These are phyloP conservation scores for Lipophrys pholis DNA, from an alignment of 2,113 vertebrate genomes.

Conservation along the genomic window DNA sequence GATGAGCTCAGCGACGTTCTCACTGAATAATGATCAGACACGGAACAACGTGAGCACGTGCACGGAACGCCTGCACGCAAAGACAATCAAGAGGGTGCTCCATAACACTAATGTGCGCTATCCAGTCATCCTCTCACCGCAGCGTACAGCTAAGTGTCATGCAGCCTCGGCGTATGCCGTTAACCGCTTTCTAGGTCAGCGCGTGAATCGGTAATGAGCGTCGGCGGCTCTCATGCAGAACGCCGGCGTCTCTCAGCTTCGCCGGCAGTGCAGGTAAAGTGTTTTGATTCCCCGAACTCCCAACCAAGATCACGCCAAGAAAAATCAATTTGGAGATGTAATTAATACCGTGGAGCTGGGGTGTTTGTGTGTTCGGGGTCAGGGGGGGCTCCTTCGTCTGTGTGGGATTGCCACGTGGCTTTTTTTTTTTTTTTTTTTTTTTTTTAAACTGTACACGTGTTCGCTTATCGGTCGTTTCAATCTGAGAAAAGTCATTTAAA, in stretches of 20 bases:
- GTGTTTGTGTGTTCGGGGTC: constrained; percentile 35
- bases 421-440: neutral
- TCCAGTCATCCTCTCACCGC: constrained; percentile 42
- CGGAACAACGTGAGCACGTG: neutral
- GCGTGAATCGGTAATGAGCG: constrained; percentile 52
- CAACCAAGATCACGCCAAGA: constrained; percentile 1
- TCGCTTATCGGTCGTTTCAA: neutral
- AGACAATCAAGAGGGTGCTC: constrained; percentile 25
- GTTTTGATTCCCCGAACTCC: constrained; percentile 45
- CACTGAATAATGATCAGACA: constrained; percentile 15
- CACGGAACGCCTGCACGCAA: neutral
- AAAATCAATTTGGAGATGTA: constrained; percentile 17
- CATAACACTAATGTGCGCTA: constrained; percentile 32
- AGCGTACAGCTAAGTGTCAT: constrained; percentile 41
- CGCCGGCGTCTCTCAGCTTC: neutral
- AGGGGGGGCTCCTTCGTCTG: constrained; percentile 35
- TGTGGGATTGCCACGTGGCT: neutral
- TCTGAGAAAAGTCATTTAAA: neutral
- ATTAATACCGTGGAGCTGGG: constrained; percentile 30
- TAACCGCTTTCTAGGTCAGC: constrained; percentile 66
- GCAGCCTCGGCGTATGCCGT: constrained; percentile 38
- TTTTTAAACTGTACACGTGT: neutral
- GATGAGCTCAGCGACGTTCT: neutral
- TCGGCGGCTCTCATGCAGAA: constrained; percentile 23
- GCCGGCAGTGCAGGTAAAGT: constrained; percentile 31